phyloP scores from a whole-genome alignment of 2,113 vertebrate species.

The Microtus pennsylvanicus region DNA sequence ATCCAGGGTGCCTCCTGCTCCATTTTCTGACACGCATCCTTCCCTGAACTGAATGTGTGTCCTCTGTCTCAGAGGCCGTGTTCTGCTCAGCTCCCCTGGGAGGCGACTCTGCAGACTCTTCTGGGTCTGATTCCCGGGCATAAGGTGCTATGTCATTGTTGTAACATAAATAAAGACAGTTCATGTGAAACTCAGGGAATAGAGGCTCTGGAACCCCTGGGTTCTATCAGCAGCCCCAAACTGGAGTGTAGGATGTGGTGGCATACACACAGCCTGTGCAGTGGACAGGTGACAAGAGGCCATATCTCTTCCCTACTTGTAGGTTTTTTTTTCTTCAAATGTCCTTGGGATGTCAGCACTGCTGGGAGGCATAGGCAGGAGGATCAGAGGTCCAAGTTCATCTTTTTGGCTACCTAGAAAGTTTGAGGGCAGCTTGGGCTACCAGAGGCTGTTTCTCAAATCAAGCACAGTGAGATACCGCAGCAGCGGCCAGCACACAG shows the following conservation, averaged over 20 bases:
- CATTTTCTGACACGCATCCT: background rate
- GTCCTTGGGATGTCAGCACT: background rate
- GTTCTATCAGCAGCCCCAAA: background rate
- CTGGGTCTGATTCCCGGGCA: conserved; percentile 41
- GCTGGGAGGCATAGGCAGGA: background rate
- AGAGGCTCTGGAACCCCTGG: conserved; percentile 40
- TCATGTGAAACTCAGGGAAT: background rate
- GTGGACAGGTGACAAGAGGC: no score
- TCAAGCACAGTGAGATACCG: background rate
- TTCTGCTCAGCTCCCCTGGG: background rate
- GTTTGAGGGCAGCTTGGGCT: background rate
- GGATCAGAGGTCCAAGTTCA: background rate
- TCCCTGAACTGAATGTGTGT: accelerated
- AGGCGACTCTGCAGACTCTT: background rate
- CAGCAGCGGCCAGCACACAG: background rate
- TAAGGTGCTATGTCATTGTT: conserved; percentile 57
- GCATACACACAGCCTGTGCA: background rate
- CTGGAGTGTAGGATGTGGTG: conserved; percentile 14
- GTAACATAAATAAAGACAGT: conserved; percentile 71
- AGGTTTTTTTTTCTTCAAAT: background rate
- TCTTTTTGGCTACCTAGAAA: background rate
- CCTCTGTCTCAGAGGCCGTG: background rate
- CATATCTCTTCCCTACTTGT: background rate
- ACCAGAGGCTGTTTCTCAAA: background rate
- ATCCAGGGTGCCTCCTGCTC: accelerated